Conservation (phyloP, 2,797 vertebrate genomes). For the Vultur gryphus region DNA sequence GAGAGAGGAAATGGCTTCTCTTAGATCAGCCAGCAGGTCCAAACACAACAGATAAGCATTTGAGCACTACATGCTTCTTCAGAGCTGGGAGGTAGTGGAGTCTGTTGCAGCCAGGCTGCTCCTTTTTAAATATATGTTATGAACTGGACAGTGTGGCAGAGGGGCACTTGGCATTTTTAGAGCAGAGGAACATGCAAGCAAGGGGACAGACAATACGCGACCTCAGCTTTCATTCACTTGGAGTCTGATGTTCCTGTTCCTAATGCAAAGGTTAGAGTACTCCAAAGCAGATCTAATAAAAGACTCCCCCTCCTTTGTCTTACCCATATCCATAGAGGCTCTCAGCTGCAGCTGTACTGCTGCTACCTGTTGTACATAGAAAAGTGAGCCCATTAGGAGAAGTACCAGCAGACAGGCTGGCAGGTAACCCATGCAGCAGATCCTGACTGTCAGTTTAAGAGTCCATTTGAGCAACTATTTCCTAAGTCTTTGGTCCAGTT, state of each 20-base stretch:
- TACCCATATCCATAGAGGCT: neutral
- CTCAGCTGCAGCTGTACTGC: neutral
- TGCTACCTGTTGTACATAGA: neutral
- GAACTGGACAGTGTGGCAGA: neutral
- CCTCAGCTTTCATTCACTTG: neutral
- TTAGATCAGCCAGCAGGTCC: neutral
- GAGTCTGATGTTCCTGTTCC: neutral
- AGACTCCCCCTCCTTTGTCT: neutral
- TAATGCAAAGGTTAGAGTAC: neutral
- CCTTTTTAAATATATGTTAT: neutral
- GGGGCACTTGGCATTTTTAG: neutral
- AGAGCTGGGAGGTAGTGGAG: neutral
- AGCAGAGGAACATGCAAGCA: neutral
- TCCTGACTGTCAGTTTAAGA: neutral
- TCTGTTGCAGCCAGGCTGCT: neutral
- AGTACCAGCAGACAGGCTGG: neutral
- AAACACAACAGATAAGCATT: neutral
- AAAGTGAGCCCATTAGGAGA: neutral
- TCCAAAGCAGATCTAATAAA: neutral
- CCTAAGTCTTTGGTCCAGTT: neutral
- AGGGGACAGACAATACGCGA: neutral
- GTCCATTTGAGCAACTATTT: neutral
- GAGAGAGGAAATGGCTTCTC: neutral
- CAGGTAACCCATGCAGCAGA: neutral
- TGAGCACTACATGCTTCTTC: neutral